phyloP scores from a whole-genome alignment of 2,888 invertebrate genomes.

The Lottia scabra region DNA sequence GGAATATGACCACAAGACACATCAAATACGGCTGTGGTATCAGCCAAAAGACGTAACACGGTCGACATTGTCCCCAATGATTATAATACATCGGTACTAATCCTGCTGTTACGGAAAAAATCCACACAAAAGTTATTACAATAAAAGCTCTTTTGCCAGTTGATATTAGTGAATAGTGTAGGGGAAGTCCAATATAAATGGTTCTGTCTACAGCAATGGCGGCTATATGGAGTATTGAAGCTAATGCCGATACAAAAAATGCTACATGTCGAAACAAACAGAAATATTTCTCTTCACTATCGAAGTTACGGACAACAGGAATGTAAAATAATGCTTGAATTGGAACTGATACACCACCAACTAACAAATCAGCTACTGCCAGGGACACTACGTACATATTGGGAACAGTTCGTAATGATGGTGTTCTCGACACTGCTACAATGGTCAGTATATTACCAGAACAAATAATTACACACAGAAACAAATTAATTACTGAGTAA shows the following conservation, averaged over 20 bases:
- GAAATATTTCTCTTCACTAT: conserved; percentile 15
- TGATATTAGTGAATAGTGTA: neutral
- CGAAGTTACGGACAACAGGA: neutral
- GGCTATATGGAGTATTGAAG: conserved; percentile 18
- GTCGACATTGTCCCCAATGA: neutral
- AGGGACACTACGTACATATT: conserved; percentile 32
- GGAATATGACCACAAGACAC: too few species aligned
- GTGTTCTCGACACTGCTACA: conserved; percentile 18
- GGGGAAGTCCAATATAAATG: neutral
- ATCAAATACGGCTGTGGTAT: neutral
- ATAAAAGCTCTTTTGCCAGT: neutral
- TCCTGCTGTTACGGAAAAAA: neutral
- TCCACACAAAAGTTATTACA: neutral
- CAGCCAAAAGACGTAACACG: neutral
- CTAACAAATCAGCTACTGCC: conserved; percentile 29
- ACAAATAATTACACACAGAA: conserved; percentile 16
- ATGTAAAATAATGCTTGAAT: conserved; percentile 16
- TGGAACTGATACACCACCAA: conserved; percentile 16
- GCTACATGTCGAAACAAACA: conserved; percentile 22
- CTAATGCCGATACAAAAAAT: conserved; percentile 11
- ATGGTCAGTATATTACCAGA: conserved; percentile 28
- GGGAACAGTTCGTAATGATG: conserved; percentile 24
- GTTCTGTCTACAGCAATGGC: conserved; percentile 25
- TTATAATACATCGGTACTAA: conserved; percentile 5
- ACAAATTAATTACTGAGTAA: neutral